phyloP scores from a whole-genome alignment of 23 tunicate genomes.

The Styela plicata region DNA sequence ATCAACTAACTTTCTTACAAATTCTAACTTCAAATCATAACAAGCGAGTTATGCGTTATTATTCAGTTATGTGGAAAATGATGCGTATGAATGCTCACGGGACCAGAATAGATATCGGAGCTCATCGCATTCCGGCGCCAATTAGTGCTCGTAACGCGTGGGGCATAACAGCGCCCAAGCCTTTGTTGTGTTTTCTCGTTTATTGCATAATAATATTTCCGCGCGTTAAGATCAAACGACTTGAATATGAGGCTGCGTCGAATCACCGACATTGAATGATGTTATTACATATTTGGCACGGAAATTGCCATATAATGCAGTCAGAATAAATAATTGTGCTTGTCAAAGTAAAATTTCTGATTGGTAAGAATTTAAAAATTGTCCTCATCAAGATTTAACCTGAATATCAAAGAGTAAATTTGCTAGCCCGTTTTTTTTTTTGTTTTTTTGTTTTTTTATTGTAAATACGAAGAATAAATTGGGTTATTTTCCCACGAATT shows the following conservation, averaged over 20 bases:
- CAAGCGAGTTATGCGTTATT: not conserved
- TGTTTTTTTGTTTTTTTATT: too few species aligned
- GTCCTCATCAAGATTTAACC: too few species aligned
- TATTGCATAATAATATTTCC: conserved; percentile 14
- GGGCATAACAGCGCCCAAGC: conserved; percentile 22
- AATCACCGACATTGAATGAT: not conserved
- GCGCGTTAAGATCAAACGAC: conserved; percentile 22
- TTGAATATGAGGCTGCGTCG: not conserved
- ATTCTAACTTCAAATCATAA: not conserved
- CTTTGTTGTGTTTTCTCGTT: conserved; percentile 20
- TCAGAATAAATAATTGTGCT: too few species aligned
- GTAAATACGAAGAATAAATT: too few species aligned
- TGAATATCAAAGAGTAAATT: too few species aligned
- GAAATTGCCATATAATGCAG: not conserved
- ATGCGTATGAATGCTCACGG: not conserved
- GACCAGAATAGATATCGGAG: not conserved
- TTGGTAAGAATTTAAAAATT: too few species aligned
- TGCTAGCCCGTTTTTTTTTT: too few species aligned
- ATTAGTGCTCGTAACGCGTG: conserved; percentile 31
- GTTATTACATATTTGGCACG: not conserved
- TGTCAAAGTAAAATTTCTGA: too few species aligned
- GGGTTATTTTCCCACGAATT: too few species aligned
- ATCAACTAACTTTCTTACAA: too few species aligned
- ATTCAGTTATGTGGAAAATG: not conserved
- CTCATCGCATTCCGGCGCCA: conserved; percentile 26